Conservation (phyloP, 1,140 invertebrate species). For the Aphaenogaster ashmeadi region DNA sequence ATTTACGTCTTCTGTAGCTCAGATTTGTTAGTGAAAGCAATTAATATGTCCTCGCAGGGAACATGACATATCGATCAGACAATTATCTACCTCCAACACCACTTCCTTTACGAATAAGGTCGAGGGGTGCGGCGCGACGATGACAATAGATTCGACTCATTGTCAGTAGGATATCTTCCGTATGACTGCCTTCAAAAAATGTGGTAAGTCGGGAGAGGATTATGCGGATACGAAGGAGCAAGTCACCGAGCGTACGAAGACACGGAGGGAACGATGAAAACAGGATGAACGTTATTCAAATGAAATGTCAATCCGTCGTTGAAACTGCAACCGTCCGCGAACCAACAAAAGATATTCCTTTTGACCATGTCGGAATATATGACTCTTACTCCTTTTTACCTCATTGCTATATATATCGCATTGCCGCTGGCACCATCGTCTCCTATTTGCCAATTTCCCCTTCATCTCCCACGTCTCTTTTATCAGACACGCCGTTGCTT, state of each 20-base stretch:
- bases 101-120: slow-evolving; percentile 17
- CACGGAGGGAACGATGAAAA: slow-evolving; percentile 62
- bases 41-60: slow-evolving; percentile 14
- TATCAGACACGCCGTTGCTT: not conserved
- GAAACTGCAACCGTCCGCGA: slow-evolving; percentile 56
- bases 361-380: slow-evolving; percentile 45
- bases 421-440: slow-evolving; percentile 75
- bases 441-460: slow-evolving; percentile 36
- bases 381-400: slow-evolving; percentile 73
- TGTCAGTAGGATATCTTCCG: slow-evolving; percentile 1
- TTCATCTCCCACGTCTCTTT: slow-evolving; percentile 31
- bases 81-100: not conserved
- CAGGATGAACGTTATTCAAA: slow-evolving; percentile 77
- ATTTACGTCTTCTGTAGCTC: not conserved
- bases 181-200: slow-evolving; percentile 41
- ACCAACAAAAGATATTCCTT: slow-evolving; percentile 54
- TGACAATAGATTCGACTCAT: slow-evolving; percentile 33
- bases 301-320: slow-evolving; percentile 80
- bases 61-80: slow-evolving; percentile 31
- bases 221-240: slow-evolving; percentile 38
- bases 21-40: slow-evolving; percentile 17
- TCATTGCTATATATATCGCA: slow-evolving; percentile 76
- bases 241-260: slow-evolving; percentile 9
- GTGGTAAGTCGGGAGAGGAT: slow-evolving; percentile 31
- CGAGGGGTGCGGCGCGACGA: not conserved